Evolutionary conservation across 1,140 invertebrate genomes (phyloP).

Genomic region (Drosophila lacteicornis): DNA sequence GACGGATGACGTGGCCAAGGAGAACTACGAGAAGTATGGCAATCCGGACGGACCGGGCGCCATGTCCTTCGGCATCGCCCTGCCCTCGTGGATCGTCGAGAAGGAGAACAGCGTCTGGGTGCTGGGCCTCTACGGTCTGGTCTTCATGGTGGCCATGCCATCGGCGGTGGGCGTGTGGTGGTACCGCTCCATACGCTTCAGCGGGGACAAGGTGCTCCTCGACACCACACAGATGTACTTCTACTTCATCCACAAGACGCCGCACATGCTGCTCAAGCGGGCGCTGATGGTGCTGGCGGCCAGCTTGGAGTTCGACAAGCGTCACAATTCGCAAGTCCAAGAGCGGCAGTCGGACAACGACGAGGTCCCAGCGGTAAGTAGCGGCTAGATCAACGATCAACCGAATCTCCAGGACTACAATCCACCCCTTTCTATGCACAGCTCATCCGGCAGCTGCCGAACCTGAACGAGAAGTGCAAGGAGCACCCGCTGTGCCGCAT

Average conservation of each 20-base stretch:
- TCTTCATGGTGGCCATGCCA: conserved; percentile 99
- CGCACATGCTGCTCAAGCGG: conserved; percentile 96
- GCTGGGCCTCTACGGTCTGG: conserved; percentile 96
- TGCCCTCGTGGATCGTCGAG: conserved; percentile 99
- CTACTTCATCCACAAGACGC: conserved; percentile 97
- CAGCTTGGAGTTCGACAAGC: conserved; percentile 97
- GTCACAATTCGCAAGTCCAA: conserved; percentile 96
- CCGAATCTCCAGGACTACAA: background rate
- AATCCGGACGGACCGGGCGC: conserved; percentile 99
- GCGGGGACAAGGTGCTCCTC: conserved; percentile 97
- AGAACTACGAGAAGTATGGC: conserved; percentile 99
- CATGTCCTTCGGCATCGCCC: conserved; percentile 99
- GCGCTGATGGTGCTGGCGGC: conserved; percentile 98
- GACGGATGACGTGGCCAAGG: conserved; percentile 98
- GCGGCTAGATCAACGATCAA: background rate
- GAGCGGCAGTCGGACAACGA: conserved; percentile 97
- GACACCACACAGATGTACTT: conserved; percentile 98
- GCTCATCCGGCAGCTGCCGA: conserved; percentile 95
- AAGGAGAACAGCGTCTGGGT: conserved; percentile 99
- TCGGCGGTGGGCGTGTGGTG: conserved; percentile 98
- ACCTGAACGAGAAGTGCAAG: conserved; percentile 97
- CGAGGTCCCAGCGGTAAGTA: conserved; percentile 94
- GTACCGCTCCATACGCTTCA: conserved; percentile 98
- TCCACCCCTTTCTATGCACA: conserved; percentile 76
- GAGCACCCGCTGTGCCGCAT: conserved; percentile 95